These are phyloP conservation scores for Etheostoma cragini DNA, from an alignment of 2,113 vertebrate species.

Conservation along the genomic window DNA sequence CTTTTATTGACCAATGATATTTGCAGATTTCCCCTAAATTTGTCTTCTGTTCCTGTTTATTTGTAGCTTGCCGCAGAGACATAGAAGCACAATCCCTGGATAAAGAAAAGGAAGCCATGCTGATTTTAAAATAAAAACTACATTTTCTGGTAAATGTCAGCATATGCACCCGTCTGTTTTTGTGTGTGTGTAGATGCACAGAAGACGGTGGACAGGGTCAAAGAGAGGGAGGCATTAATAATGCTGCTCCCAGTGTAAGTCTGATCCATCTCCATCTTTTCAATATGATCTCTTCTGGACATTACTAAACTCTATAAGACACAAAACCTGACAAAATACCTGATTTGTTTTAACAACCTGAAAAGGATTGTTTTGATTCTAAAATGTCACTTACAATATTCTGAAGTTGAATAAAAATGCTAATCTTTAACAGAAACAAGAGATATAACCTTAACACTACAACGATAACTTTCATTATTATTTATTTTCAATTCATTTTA, in stretches of 20 bases:
- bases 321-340: not conserved
- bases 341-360: not conserved
- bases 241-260: not conserved
- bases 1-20: not conserved
- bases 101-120: constrained; percentile 5
- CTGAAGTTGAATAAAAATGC: not conserved
- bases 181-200: constrained; percentile 18
- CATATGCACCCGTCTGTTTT: not conserved
- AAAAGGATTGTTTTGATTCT: not conserved
- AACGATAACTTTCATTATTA: not conserved
- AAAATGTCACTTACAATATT: not conserved
- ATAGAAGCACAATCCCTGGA: not conserved
- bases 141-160: not conserved
- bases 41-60: constrained; percentile 1
- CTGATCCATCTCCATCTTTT: not conserved
- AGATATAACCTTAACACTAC: not conserved
- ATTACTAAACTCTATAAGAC: not conserved
- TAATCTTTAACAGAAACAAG: not conserved
- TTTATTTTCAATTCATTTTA: not conserved
- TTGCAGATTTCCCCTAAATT: not conserved
- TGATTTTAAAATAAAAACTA: too few species aligned
- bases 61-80: not conserved
- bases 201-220: not conserved
- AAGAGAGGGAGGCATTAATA: not conserved
- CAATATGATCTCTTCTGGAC: not conserved